Percentiles rank a stretch among this genome's conserved stretches.
phyloP scores from a whole-genome alignment of 2,888 invertebrate species.

The Caenorhabditis zanzibari region DNA sequence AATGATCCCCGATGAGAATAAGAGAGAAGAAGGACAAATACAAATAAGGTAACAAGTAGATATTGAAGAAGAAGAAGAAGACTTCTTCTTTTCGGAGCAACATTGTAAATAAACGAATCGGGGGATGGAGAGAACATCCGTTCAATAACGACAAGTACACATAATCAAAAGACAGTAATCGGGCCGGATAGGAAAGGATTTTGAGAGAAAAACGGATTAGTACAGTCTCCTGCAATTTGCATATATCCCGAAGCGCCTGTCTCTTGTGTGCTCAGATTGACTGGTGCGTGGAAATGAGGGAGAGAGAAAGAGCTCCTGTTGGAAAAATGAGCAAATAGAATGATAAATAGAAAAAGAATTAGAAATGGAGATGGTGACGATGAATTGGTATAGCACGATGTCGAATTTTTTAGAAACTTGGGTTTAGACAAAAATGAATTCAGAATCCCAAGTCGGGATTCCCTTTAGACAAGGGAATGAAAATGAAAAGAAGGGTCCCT shows the following conservation, averaged over 20 bases:
- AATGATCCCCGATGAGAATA: constrained; percentile 37
- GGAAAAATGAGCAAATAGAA: constrained; percentile 54
- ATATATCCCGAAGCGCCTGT: constrained; percentile 39
- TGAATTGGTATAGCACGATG: neutral
- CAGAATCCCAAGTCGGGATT: too few relatives aligned
- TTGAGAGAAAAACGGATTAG: constrained; percentile 35
- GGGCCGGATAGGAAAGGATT: constrained; percentile 2
- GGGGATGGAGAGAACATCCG: constrained; percentile 27
- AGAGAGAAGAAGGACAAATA: constrained; percentile 16
- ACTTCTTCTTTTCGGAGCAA: constrained; percentile 10
- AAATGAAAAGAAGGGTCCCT: too few relatives aligned
- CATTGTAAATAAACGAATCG: constrained; percentile 45
- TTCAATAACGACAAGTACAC: constrained; percentile 22
- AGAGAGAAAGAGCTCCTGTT: constrained; percentile 31
- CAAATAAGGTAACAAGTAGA: constrained; percentile 54
- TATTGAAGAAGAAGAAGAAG: neutral
- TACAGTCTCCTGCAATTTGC: constrained; percentile 59
- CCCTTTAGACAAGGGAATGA: too few relatives aligned
- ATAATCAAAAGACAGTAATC: constrained; percentile 35
- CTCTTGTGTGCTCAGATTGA: constrained; percentile 64
- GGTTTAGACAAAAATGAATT: too few relatives aligned
- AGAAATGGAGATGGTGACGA: neutral
- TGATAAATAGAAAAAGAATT: constrained; percentile 35
- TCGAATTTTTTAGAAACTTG: too few relatives aligned
- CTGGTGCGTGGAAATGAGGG: constrained; percentile 39